Evolutionary conservation across 1,140 invertebrate species (phyloP).

Genomic region (Lucilia cuprina): DNA sequence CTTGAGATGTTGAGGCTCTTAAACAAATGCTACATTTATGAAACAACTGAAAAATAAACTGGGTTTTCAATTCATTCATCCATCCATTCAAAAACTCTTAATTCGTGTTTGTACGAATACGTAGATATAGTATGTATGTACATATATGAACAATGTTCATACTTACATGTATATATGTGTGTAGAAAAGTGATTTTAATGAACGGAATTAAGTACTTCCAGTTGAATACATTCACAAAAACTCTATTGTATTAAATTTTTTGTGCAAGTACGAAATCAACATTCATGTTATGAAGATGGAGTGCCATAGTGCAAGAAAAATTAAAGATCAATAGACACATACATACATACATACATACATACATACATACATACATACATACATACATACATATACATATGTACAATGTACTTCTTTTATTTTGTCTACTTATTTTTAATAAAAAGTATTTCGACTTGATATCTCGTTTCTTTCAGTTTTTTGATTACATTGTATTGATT

Average conservation of each 20-base stretch:
- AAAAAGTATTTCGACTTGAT: not conserved
- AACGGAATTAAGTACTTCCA: constrained; percentile 33
- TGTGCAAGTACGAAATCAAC: not conserved
- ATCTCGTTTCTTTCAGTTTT: not conserved
- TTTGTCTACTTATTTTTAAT: not conserved
- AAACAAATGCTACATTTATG: constrained; percentile 34
- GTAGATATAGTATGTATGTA: no score
- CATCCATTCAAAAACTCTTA: no score
- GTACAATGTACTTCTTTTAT: not conserved
- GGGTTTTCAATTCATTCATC: no score
- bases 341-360: not conserved
- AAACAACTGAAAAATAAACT: not conserved
- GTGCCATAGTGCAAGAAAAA: not conserved
- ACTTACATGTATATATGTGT: no score
- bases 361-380: not conserved
- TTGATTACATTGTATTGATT: not conserved
- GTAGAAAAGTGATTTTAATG: constrained; percentile 2
- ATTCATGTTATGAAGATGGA: not conserved
- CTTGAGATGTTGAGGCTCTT: constrained; percentile 27
- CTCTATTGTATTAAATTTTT: not conserved
- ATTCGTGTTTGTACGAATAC: no score
- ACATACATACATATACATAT: not conserved
- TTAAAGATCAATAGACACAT: not conserved
- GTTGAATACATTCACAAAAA: not conserved
- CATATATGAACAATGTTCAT: no score